Evolutionary conservation across 2,797 vertebrate species (phyloP).

Genomic region (Paedocypris micromegethes): DNA sequence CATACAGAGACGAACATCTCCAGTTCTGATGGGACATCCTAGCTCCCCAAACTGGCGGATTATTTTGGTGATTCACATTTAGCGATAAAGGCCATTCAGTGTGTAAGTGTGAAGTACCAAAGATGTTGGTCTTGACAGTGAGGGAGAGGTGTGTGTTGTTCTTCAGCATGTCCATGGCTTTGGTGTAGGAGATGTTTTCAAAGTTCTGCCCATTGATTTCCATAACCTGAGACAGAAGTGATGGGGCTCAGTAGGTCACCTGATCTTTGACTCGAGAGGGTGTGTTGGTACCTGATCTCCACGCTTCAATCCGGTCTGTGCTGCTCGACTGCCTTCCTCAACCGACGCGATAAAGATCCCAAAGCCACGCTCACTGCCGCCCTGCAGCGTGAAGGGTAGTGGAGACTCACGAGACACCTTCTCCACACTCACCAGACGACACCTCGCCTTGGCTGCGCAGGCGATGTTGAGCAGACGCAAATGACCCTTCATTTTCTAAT

Average conservation of each 20-base stretch:
- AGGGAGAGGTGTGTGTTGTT: slow-evolving; percentile 95
- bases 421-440: slow-evolving; percentile 88
- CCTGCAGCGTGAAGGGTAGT: slow-evolving; percentile 81
- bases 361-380: slow-evolving; percentile 88
- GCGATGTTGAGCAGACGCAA: slow-evolving; percentile 92
- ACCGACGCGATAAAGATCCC: slow-evolving; percentile 91
- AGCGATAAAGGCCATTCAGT: no score
- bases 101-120: slow-evolving; percentile 72
- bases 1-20: no score
- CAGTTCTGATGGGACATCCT: no score
- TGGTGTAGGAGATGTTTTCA: slow-evolving; percentile 89
- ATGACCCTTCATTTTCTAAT: slow-evolving; percentile 97
- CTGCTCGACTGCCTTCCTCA: slow-evolving; percentile 81
- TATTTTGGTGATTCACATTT: no score
- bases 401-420: slow-evolving; percentile 85
- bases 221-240: slow-evolving; percentile 76
- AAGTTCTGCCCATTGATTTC: slow-evolving; percentile 98
- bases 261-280: no score
- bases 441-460: slow-evolving; percentile 93
- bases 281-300: slow-evolving; percentile 83
- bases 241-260: no score
- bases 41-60: no score
- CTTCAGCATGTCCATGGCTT: slow-evolving; percentile 88
- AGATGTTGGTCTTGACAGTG: slow-evolving; percentile 96
- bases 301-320: slow-evolving; percentile 87